Percentiles rank a stretch among this genome's conserved stretches.
Conservation (phyloP, 2,113 vertebrate species). For the Porphyrio hochstetteri region DNA sequence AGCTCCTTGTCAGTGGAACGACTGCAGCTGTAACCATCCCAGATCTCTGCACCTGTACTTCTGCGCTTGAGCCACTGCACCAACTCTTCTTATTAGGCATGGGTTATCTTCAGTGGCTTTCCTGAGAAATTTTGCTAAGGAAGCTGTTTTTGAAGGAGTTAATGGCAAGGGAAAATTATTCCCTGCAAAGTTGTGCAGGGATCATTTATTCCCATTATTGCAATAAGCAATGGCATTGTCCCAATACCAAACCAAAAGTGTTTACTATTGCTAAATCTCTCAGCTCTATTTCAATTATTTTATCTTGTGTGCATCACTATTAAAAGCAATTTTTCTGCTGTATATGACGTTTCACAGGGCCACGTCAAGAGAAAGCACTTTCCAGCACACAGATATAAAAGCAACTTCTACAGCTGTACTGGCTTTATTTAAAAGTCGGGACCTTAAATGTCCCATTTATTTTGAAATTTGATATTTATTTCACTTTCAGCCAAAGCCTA, state of each 20-base stretch:
- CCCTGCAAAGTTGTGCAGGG: neutral
- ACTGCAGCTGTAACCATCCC: neutral
- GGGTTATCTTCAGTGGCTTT: neutral
- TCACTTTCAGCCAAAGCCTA: neutral
- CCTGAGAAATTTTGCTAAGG: neutral
- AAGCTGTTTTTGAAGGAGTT: neutral
- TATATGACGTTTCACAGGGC: neutral
- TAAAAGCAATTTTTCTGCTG: neutral
- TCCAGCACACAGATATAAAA: neutral
- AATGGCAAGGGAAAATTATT: neutral
- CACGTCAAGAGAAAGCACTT: neutral
- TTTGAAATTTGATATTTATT: neutral
- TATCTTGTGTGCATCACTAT: neutral
- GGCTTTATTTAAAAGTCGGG: neutral
- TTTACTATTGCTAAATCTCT: neutral
- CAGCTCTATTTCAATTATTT: neutral
- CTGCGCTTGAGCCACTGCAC: accelerated
- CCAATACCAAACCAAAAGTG: neutral
- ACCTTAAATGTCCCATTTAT: neutral
- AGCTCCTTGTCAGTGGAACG: accelerated
- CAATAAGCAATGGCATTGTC: neutral
- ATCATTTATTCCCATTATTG: constrained; percentile 26
- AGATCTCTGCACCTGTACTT: neutral
- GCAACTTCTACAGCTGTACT: neutral
- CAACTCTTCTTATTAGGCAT: neutral